These are phyloP conservation scores for Entelurus aequoreus DNA, from an alignment of 2,113 vertebrate genomes.

Conservation along the genomic window DNA sequence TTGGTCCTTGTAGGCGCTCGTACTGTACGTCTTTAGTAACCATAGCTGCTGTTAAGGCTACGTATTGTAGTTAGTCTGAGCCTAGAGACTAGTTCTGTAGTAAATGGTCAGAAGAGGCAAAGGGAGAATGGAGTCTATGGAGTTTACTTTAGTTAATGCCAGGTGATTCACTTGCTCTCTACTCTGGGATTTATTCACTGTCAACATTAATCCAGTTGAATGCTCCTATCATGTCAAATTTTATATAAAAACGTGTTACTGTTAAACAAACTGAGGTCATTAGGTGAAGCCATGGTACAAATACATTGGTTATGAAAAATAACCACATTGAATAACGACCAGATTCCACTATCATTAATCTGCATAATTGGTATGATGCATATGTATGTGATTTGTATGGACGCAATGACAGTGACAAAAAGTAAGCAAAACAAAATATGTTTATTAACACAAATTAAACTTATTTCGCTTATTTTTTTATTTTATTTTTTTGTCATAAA, in stretches of 20 bases:
- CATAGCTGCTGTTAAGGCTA: conserved; percentile 7
- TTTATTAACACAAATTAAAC: too few species aligned
- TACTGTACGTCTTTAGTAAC: neutral
- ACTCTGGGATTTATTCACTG: neutral
- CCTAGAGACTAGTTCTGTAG: neutral
- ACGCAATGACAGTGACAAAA: too few species aligned
- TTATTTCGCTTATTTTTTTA: too few species aligned
- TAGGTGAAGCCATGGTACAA: neutral
- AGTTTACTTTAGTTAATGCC: neutral
- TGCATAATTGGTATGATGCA: too few species aligned
- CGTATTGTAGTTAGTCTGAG: conserved; percentile 27
- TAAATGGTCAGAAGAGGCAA: neutral
- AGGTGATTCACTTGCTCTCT: neutral
- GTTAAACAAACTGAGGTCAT: neutral
- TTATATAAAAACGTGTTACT: neutral
- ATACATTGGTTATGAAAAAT: neutral
- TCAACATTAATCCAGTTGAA: neutral
- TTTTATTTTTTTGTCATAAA: too few species aligned
- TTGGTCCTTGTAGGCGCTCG: conserved; percentile 33
- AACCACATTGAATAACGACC: too few species aligned
- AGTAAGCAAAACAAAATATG: too few species aligned
- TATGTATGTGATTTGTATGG: too few species aligned
- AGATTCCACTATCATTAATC: too few species aligned
- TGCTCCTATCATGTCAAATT: neutral
- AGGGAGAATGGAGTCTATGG: neutral